Percentiles rank a stretch among this genome's conserved stretches.
Evolutionary conservation across 2,888 invertebrate species (phyloP).

Genomic region (Physocephala rufipes): DNA sequence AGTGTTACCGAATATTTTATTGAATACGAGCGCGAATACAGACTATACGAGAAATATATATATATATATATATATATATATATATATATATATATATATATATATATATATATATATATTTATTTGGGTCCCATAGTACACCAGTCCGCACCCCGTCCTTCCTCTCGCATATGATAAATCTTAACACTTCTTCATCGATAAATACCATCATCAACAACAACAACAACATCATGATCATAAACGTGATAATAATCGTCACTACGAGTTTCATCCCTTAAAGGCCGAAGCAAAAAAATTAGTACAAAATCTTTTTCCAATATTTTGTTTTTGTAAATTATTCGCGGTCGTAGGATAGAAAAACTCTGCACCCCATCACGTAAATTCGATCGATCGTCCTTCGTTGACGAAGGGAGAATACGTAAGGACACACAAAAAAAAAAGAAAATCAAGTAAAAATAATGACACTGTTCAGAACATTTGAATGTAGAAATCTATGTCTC

Average conservation of each 20-base stretch:
- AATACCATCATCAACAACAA: too few species aligned
- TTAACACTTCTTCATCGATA: neutral
- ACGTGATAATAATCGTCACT: neutral
- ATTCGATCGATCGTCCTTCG: neutral
- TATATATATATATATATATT: too few species aligned
- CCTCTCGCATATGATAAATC: too few species aligned
- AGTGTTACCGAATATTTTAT: constrained; percentile 21
- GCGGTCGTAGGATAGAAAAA: neutral
- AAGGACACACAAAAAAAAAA: neutral
- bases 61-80: too few species aligned
- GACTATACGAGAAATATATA: too few species aligned
- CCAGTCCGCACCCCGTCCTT: too few species aligned
- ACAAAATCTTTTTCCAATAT: constrained; percentile 23
- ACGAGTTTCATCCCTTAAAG: constrained; percentile 23
- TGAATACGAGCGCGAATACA: neutral
- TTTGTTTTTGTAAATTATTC: constrained; percentile 15
- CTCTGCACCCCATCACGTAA: too few species aligned
- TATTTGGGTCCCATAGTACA: too few species aligned
- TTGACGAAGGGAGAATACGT: neutral
- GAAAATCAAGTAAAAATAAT: constrained; percentile 10
- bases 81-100: too few species aligned
- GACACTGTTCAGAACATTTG: constrained; percentile 4
- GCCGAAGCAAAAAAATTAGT: constrained; percentile 24
- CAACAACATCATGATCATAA: neutral
- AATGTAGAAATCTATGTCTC: neutral